These are phyloP conservation scores for Hemicrepidius hirtus DNA, from an alignment of 2,888 invertebrate species.

Conservation along the genomic window DNA sequence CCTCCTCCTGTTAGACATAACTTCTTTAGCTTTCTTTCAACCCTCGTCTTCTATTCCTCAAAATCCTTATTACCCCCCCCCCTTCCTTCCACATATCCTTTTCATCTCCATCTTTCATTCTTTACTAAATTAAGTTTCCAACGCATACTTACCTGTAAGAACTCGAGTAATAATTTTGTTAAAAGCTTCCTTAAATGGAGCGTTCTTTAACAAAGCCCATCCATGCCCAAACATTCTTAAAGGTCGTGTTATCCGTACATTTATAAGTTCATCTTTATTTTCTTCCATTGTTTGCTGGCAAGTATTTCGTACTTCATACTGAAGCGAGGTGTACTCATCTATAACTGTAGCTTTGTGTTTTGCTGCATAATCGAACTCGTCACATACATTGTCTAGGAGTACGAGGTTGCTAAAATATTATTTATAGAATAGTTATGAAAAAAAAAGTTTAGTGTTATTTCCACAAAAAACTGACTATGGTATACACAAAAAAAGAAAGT, in stretches of 20 bases:
- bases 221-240: constrained; percentile 24
- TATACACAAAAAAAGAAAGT: too few species aligned
- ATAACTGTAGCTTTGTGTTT: constrained; percentile 41
- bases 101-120: too few species aligned
- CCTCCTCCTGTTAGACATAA: too few species aligned
- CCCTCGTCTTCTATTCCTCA: too few species aligned
- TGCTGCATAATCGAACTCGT: constrained; percentile 44
- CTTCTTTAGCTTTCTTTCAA: too few species aligned
- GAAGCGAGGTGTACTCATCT: constrained; percentile 48
- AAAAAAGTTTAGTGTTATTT: too few species aligned
- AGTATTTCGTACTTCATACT: constrained; percentile 40
- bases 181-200: constrained; percentile 42
- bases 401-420: neutral
- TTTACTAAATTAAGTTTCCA: too few species aligned
- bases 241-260: constrained; percentile 10
- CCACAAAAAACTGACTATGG: too few species aligned
- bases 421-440: too few species aligned
- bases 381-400: constrained; percentile 36
- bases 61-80: too few species aligned
- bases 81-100: too few species aligned
- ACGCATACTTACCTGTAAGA: constrained; percentile 19
- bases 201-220: constrained; percentile 12
- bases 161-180: constrained; percentile 31
- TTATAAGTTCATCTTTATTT: neutral
- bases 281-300: constrained; percentile 24